Base-by-base conservation (phyloP, 2,888 invertebrate genomes). In the Drepanosiphum platanoidis region DNA sequence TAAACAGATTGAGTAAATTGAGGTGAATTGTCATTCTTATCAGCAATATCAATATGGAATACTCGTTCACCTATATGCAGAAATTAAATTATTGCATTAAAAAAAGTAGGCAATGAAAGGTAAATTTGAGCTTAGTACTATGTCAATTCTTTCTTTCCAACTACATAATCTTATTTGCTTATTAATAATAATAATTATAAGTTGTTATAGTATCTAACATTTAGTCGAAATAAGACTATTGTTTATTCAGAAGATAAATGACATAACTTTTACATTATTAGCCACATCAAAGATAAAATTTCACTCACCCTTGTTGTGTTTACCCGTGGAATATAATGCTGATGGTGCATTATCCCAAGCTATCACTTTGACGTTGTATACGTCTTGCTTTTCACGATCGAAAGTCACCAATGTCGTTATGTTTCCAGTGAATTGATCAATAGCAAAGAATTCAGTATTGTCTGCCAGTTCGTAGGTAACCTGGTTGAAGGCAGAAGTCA, bases 11-110 rank as follows among this genome's bases (percentile, higher is more conserved):
- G 92, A n/a, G 94, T 94, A 89, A 99, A 99, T 88, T 93, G 93
- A 0, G 99, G 99, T 32, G 94, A 93, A 90, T 99, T 98, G 90
- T 99, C 99, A 90, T 99, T 99, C 89, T 96, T 96, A 90, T 99
- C 99, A 34, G 96, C 96, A 71, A 99, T 97, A 89, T 94, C 94
- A 88, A 98, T 96, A 88, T 94, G 92, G 89, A 97, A 96, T 81
- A 94, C 94, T 90, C 96, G 96, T 88, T 94, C 93, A 3, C 92
- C 93, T 89, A 91, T 0, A 86, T 3, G 68, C 7, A 72, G 13
- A 42, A 27, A 3, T 27, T 36, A 9, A 39, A n/a, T n/a, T n/a
- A 32, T 36, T 70, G 3, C 9, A 27, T 0, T 27, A 30, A 13
- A 3, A 18, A 52, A 18, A 18, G 52, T 52, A n/a, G n/a, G n/a